Evolutionary conservation across 2,888 invertebrate species (phyloP), one percentile per base, ranked within the genome.

Genomic region (Eupelmus urozonus): DNA sequence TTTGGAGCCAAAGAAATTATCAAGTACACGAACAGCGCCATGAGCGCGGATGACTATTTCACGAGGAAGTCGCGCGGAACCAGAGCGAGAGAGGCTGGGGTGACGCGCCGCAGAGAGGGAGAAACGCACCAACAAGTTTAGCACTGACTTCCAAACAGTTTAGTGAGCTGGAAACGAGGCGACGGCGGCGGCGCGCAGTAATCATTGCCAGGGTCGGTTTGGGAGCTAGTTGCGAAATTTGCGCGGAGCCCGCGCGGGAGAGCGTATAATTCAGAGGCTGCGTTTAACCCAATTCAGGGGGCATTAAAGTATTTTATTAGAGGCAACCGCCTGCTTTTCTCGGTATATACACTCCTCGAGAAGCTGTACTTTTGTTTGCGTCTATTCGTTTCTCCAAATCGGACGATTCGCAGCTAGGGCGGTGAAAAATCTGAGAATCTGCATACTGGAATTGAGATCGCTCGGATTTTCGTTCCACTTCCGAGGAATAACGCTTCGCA

Each of bases 121-220:
- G 29, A 20, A 18, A 20, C 49, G 45, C 57, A 66, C 27, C 34
- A 60, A 59, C 63, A 70, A 67, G 72, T 71, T 74, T 72, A 77
- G 60, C 29, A 11, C 40, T 51, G 66, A 65, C 71, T 72, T 77
- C 40, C 66, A 72, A 71, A 71, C 66, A 60, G 73, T 73, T 65
- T 73, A 66, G 66, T 76, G 70, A 57, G 63, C 63, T 77, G 71
- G 62, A 76, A 77, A 55, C 59, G 40, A 55, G 51, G 51, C 25
- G 23, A 27, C 16, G 27, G 55, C 23, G 20, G n/a, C 40, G 1
- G 45, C 34, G 23, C 34, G 62, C 45, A 27, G 57, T 55, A 9
- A 71, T 77, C 77, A 77, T 77, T 72, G 72, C 70, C 57, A 76
- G 76, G 70, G 67, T 67, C 65, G 69, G 51, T 65, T 65, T 53